These are phyloP conservation scores for Acropora yongei DNA, from an alignment of 64 coral and sea anemone genomes.

Conservation along the genomic window DNA sequence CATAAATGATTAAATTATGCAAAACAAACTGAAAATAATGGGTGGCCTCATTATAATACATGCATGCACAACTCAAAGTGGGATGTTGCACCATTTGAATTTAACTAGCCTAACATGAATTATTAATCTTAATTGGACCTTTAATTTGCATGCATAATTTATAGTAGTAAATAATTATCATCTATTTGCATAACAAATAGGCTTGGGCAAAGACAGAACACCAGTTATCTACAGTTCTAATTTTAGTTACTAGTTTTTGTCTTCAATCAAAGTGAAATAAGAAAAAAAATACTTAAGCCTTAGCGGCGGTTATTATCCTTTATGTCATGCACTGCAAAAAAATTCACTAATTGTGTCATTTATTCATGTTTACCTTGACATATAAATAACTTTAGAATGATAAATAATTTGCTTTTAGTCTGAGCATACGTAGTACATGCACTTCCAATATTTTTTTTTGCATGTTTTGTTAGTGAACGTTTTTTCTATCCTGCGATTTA, in stretches of 20 bases:
- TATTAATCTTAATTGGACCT: neutral
- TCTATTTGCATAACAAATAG: neutral
- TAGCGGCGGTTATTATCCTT: neutral
- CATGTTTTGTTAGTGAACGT: neutral
- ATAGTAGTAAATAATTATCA: too few species aligned
- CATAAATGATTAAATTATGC: neutral
- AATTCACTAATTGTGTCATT: neutral
- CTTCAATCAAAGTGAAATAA: neutral
- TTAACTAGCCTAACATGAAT: neutral
- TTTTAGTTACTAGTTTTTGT: neutral
- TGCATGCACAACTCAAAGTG: neutral
- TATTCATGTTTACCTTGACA: conserved; percentile 20
- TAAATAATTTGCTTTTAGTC: neutral
- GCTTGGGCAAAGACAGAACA: neutral
- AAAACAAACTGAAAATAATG: neutral
- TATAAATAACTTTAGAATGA: conserved; percentile 12
- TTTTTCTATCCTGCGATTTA: neutral
- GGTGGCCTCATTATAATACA: too few species aligned
- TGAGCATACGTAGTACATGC: neutral
- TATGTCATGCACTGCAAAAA: neutral
- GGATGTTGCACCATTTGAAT: too few species aligned
- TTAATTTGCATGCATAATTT: too few species aligned
- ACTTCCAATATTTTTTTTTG: neutral
- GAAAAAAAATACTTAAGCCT: neutral
- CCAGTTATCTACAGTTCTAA: neutral